phyloP scores from a whole-genome alignment of 1,140 invertebrate species.

The Zaprionus inermis region DNA sequence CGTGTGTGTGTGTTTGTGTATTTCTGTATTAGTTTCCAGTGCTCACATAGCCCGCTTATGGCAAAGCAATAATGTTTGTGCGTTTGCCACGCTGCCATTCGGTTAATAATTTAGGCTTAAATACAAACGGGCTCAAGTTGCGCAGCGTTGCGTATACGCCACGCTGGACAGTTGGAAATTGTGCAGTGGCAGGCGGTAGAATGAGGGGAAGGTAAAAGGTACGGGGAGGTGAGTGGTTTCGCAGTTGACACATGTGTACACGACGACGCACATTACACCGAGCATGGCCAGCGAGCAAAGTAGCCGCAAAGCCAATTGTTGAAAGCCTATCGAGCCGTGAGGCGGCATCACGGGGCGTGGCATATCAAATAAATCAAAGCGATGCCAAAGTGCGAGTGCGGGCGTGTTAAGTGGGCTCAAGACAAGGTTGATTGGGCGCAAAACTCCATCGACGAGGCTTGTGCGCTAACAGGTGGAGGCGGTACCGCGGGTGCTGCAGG shows the following conservation, averaged over 20 bases:
- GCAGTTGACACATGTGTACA: slow-evolving; percentile 54
- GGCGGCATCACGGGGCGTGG: slow-evolving; percentile 42
- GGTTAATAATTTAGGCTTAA: slow-evolving; percentile 82
- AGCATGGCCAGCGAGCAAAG: slow-evolving; percentile 45
- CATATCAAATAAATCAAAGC: slow-evolving; percentile 63
- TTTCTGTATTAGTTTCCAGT: slow-evolving; percentile 79
- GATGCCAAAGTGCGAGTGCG: slow-evolving; percentile 57
- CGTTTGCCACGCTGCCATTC: slow-evolving; percentile 47
- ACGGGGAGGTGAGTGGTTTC: background rate
- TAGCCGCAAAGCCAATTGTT: slow-evolving; percentile 81
- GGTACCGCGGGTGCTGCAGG: too few species aligned
- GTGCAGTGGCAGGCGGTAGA: background rate
- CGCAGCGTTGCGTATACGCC: slow-evolving; percentile 73
- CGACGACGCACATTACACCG: slow-evolving; percentile 31
- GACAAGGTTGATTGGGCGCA: slow-evolving; percentile 78
- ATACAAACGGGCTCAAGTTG: slow-evolving; percentile 69
- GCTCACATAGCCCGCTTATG: slow-evolving; percentile 69
- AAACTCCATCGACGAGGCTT: slow-evolving; percentile 55
- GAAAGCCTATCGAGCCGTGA: slow-evolving; percentile 44
- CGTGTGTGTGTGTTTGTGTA: slow-evolving; percentile 37
- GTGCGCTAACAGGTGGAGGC: background rate
- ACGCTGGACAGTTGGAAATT: slow-evolving; percentile 60
- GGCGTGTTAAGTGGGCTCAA: slow-evolving; percentile 77
- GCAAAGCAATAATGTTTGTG: slow-evolving; percentile 78
- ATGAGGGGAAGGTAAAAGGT: background rate